These are phyloP conservation scores for Coregonus clupeaformis DNA, from an alignment of 2,113 vertebrate genomes.

Conservation along the genomic window DNA sequence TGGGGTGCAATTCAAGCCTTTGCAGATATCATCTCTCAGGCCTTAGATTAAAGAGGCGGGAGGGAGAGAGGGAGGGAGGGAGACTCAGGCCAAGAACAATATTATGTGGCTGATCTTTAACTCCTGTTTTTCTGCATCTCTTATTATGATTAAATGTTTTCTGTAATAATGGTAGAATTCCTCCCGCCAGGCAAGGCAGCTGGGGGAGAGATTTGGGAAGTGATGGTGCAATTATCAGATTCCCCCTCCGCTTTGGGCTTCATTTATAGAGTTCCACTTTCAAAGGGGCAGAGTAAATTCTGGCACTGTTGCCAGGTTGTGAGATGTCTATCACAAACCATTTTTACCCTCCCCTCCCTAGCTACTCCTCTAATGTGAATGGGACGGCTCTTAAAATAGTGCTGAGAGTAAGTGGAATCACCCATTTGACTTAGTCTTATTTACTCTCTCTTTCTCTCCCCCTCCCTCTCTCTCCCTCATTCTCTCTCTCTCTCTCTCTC, in stretches of 20 bases:
- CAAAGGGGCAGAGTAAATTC: slow-evolving; percentile 4
- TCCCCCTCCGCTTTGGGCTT: not conserved
- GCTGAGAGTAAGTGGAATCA: slow-evolving; percentile 35
- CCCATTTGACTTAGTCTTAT: slow-evolving; percentile 14
- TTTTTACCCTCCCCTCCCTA: not conserved
- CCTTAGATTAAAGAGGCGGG: slow-evolving; percentile 55
- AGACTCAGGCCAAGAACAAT: slow-evolving; percentile 65
- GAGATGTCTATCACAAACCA: not conserved
- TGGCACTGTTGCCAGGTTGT: not conserved
- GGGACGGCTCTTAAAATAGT: not conserved
- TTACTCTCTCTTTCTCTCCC: slow-evolving; percentile 1
- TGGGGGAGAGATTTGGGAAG: slow-evolving; percentile 11
- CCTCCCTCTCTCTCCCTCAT: not conserved
- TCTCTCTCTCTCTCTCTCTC: slow-evolving; percentile 12
- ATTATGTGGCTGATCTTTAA: slow-evolving; percentile 51
- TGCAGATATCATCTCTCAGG: slow-evolving; percentile 56
- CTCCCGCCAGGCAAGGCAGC: slow-evolving; percentile 4
- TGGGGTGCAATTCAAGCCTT: slow-evolving; percentile 35
- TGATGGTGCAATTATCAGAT: slow-evolving; percentile 1
- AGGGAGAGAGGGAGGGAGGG: slow-evolving; percentile 42
- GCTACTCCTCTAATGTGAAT: not conserved
- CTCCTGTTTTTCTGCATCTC: slow-evolving; percentile 47
- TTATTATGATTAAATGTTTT: slow-evolving; percentile 43
- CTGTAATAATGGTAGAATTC: slow-evolving; percentile 21
- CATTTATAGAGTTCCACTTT: slow-evolving; percentile 11